Conservation (phyloP, 1,140 invertebrate genomes). For the Matsumurasca onukii region DNA sequence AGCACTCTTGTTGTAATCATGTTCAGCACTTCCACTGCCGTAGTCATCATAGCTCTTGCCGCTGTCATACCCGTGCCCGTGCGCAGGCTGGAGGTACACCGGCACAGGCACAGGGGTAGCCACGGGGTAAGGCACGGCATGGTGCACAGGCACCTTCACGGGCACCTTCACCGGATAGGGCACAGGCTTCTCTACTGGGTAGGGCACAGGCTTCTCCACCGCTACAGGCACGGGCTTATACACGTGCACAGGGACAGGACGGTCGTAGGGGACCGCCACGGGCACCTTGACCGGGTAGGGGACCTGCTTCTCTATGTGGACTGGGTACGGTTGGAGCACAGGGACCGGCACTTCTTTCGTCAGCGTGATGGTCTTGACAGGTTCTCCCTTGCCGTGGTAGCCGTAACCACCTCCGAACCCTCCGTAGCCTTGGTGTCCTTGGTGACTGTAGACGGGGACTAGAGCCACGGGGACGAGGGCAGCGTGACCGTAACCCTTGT, state of each 20-base stretch:
- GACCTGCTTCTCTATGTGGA: slow-evolving; percentile 48
- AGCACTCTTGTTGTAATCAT: no score
- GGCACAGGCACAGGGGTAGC: slow-evolving; percentile 36
- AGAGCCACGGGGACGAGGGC: slow-evolving; percentile 6
- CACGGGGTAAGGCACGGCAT: slow-evolving; percentile 36
- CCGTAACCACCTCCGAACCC: slow-evolving; percentile 22
- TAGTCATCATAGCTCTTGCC: slow-evolving; percentile 15
- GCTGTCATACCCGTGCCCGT: not conserved
- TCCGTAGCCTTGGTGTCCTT: slow-evolving; percentile 18
- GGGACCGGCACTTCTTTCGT: slow-evolving; percentile 55
- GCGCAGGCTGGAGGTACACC: slow-evolving; percentile 29
- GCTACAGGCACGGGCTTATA: slow-evolving; percentile 56
- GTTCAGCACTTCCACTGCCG: slow-evolving; percentile 11
- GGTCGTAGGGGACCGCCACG: slow-evolving; percentile 58
- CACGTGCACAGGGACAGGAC: slow-evolving; percentile 58
- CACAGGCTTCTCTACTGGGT: slow-evolving; percentile 57
- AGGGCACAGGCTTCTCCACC: slow-evolving; percentile 58
- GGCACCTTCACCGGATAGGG: slow-evolving; percentile 46
- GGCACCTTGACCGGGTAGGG: slow-evolving; percentile 59
- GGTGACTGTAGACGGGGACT: slow-evolving; percentile 10
- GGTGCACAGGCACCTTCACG: slow-evolving; percentile 35
- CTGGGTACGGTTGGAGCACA: slow-evolving; percentile 58
- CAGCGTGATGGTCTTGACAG: slow-evolving; percentile 51
- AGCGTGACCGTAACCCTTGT: slow-evolving; percentile 24
- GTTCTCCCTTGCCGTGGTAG: slow-evolving; percentile 44